Evolutionary conservation across 2,888 invertebrate genomes (phyloP).

Genomic region (Sarcophaga caerulescens): DNA sequence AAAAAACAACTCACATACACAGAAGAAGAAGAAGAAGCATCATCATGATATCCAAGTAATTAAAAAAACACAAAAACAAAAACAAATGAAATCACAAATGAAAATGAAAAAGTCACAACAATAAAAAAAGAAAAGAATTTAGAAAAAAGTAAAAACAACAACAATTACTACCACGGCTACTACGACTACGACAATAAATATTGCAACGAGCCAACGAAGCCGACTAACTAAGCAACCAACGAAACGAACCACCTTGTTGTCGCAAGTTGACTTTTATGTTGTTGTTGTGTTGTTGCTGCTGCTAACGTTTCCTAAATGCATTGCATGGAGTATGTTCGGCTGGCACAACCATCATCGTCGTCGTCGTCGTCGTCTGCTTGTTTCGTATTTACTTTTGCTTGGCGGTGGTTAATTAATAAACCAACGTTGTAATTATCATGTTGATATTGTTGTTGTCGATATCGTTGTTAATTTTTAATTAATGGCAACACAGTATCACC

Average conservation of each 20-base stretch:
- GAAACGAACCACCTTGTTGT: constrained; percentile 45
- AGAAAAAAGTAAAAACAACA: constrained; percentile 12
- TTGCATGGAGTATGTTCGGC: neutral
- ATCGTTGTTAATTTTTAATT: constrained; percentile 68
- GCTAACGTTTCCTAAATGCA: neutral
- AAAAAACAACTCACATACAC: neutral
- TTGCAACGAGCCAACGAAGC: neutral
- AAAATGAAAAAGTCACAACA: constrained; percentile 32
- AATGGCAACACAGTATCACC: constrained; percentile 60
- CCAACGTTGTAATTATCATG: constrained; percentile 64
- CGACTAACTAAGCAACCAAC: constrained; percentile 2
- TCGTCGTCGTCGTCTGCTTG: too few species aligned
- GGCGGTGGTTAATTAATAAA: constrained; percentile 67
- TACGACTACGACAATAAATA: constrained; percentile 2
- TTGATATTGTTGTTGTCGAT: constrained; percentile 67
- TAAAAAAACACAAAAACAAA: constrained; percentile 29
- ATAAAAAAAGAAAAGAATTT: constrained; percentile 29
- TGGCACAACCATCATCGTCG: too few species aligned
- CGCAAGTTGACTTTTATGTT: constrained; percentile 63
- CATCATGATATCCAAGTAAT: constrained; percentile 57
- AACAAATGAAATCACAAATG: constrained; percentile 31
- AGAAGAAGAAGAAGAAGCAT: constrained; percentile 8
- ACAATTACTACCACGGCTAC: neutral
- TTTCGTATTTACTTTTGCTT: constrained; percentile 49
- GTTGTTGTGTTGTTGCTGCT: constrained; percentile 26